These are phyloP conservation scores for Orthosia cruda DNA, from an alignment of 2,888 invertebrate species.

Conservation along the genomic window DNA sequence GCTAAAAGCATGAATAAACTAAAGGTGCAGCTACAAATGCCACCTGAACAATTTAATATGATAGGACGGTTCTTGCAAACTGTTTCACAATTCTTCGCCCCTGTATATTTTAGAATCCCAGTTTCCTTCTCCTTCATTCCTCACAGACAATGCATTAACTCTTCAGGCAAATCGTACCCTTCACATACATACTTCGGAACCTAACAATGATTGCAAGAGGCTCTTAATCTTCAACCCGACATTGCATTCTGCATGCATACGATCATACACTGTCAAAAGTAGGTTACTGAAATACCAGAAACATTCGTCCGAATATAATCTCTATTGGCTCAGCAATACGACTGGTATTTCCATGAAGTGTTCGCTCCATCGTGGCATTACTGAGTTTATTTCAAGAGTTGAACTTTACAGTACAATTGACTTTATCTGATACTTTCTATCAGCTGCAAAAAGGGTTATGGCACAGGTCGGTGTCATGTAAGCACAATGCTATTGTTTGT, in stretches of 20 bases:
- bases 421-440: slow-evolving; percentile 80
- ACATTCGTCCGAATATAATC: slow-evolving; percentile 40
- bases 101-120: background rate
- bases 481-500: slow-evolving; percentile 42
- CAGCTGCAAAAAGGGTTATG: slow-evolving; percentile 64
- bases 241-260: slow-evolving; percentile 63
- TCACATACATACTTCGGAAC: slow-evolving; percentile 55
- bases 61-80: background rate
- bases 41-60: background rate
- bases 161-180: slow-evolving; percentile 18
- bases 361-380: slow-evolving; percentile 75
- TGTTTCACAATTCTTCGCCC: background rate
- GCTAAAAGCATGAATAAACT: background rate
- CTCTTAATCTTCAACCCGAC: slow-evolving; percentile 53
- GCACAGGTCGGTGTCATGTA: slow-evolving; percentile 55
- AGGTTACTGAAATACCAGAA: slow-evolving; percentile 70
- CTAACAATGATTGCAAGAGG: slow-evolving; percentile 59
- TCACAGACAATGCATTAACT: slow-evolving; percentile 5
- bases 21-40: background rate
- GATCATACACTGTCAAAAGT: slow-evolving; percentile 64
- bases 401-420: slow-evolving; percentile 82
- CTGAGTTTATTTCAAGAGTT: slow-evolving; percentile 82
- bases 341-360: slow-evolving; percentile 37
- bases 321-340: slow-evolving; percentile 29
- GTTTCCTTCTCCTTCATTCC: background rate